phyloP scores from a whole-genome alignment of 2,888 invertebrate species.

The Caradrina clavipalpis region DNA sequence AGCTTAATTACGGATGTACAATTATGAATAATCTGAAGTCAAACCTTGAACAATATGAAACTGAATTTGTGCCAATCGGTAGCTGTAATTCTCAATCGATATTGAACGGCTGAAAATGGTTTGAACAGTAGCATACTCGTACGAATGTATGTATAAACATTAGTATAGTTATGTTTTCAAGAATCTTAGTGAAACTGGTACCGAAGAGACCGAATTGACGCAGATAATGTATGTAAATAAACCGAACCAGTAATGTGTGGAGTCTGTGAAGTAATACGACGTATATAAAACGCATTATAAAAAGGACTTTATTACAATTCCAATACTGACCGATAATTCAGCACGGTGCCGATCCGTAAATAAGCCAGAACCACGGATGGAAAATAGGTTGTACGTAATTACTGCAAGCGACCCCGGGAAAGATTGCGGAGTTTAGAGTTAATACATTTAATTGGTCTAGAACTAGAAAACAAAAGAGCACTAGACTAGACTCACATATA shows the following conservation, averaged over 20 bases:
- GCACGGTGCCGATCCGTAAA: not conserved
- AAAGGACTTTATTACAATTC: not conserved
- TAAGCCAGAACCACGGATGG: not conserved
- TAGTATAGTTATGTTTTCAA: constrained; percentile 4
- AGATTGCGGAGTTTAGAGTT: not conserved
- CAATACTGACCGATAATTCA: not conserved
- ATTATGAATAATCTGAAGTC: constrained; percentile 40
- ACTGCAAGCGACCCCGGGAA: not conserved
- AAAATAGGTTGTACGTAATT: not conserved
- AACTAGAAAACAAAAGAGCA: constrained; percentile 28
- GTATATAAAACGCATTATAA: constrained; percentile 9
- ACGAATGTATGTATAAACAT: constrained; percentile 7
- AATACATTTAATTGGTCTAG: constrained; percentile 18
- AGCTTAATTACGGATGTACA: constrained; percentile 35
- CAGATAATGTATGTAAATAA: constrained; percentile 7
- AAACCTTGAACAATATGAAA: constrained; percentile 60
- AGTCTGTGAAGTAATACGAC: constrained; percentile 9
- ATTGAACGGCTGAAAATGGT: constrained; percentile 24
- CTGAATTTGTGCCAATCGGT: constrained; percentile 46
- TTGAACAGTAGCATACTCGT: constrained; percentile 11
- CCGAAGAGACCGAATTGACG: constrained; percentile 5
- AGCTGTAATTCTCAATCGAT: constrained; percentile 43
- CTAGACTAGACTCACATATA: constrained; percentile 39
- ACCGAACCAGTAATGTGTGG: constrained; percentile 9
- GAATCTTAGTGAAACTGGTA: constrained; percentile 22